Evolutionary conservation across 2,888 invertebrate species (phyloP).

Genomic region (Elysia crispata): DNA sequence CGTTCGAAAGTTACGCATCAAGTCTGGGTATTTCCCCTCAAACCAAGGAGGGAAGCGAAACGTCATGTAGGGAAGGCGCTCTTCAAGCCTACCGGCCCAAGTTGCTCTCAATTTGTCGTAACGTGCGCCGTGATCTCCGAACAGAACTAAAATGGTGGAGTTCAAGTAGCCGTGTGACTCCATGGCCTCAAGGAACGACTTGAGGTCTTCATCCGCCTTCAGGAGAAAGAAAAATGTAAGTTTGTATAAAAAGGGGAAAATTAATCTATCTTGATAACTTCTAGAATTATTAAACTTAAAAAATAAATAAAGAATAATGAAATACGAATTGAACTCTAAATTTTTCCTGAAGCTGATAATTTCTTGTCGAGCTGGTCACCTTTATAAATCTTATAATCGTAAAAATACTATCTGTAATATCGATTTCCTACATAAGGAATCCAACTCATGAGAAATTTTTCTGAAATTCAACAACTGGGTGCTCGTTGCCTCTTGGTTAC

Average conservation of each 20-base stretch:
- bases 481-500: too few species aligned
- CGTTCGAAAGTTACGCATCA: slow-evolving; percentile 81
- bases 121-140: slow-evolving; percentile 93
- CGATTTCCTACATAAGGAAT: too few species aligned
- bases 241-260: background rate
- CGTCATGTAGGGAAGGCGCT: slow-evolving; percentile 91
- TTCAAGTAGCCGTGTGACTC: slow-evolving; percentile 82
- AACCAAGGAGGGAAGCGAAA: slow-evolving; percentile 87
- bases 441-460: too few species aligned
- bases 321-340: background rate
- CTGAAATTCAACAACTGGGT: too few species aligned
- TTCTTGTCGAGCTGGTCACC: too few species aligned
- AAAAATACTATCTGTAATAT: too few species aligned
- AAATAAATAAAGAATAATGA: background rate
- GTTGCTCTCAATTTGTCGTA: slow-evolving; percentile 90
- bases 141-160: slow-evolving; percentile 89
- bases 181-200: slow-evolving; percentile 80
- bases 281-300: background rate
- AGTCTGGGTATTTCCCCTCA: slow-evolving; percentile 81
- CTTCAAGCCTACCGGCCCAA: slow-evolving; percentile 93
- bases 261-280: too few species aligned
- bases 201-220: slow-evolving; percentile 86
- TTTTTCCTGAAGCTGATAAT: too few species aligned
- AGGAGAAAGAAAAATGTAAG: slow-evolving; percentile 81
- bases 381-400: too few species aligned